A percentile compares a stretch with the other conserved stretches of the same genome.
Conservation (phyloP, 35 echinoderm and acorn worm genomes). For the Amphiura filiformis region DNA sequence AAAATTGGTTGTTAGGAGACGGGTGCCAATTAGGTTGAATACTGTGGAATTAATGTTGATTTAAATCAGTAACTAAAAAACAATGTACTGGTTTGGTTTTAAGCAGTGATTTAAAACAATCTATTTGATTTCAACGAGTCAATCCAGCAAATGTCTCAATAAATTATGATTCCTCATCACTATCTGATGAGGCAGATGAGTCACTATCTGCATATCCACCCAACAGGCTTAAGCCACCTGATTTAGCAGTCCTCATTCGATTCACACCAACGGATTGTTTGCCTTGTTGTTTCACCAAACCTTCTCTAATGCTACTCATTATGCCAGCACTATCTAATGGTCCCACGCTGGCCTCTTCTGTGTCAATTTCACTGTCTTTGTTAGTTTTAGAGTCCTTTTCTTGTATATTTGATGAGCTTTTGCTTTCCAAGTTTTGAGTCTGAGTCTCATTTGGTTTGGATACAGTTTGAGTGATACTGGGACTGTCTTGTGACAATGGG, state of each 20-base stretch:
- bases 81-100: too few species aligned
- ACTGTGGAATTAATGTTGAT: too few species aligned
- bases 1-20: too few species aligned
- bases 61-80: too few species aligned
- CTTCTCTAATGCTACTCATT: conserved; percentile 59
- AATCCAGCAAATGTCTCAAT: too few species aligned
- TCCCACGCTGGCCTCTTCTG: not conserved
- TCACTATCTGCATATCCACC: conserved; percentile 67
- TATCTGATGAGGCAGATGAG: not conserved
- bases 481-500: not conserved
- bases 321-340: not conserved
- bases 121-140: too few species aligned
- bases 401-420: not conserved
- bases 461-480: not conserved
- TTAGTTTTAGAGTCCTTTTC: not conserved
- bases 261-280: conserved; percentile 18
- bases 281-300: conserved; percentile 45
- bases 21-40: too few species aligned
- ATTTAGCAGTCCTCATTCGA: conserved; percentile 25
- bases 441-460: not conserved
- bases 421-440: not conserved
- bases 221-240: conserved; percentile 53
- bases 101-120: too few species aligned
- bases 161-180: not conserved
- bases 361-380: not conserved